These are phyloP conservation scores for Anaspis maculata DNA, from an alignment of 2,888 invertebrate species.

Conservation along the genomic window DNA sequence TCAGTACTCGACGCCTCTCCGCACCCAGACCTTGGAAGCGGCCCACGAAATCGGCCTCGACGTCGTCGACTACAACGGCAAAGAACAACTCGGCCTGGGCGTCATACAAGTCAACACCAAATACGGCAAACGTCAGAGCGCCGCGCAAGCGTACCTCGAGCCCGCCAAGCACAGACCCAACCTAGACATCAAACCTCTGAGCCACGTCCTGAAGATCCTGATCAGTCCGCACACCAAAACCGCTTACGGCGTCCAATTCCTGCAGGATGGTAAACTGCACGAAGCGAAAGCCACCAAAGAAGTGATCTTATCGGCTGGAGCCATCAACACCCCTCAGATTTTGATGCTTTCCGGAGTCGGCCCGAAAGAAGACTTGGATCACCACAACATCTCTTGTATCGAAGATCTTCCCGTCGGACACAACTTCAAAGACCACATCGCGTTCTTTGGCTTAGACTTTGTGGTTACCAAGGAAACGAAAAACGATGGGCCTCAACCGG, in stretches of 20 bases:
- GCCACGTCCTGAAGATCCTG: conserved; percentile 51
- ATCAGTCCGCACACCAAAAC: conserved; percentile 50
- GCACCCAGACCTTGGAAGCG: conserved; percentile 46
- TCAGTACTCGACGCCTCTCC: conserved; percentile 15
- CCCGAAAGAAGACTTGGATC: conserved; percentile 46
- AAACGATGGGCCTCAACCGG: conserved; percentile 25
- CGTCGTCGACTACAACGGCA: conserved; percentile 52
- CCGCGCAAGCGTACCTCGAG: conserved; percentile 56
- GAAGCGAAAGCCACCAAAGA: conserved; percentile 53
- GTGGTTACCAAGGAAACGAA: conserved; percentile 30
- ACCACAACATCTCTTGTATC: conserved; percentile 48
- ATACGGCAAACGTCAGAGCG: conserved; percentile 57
- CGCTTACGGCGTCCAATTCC: conserved; percentile 43
- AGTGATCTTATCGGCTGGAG: conserved; percentile 64
- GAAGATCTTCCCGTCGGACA: conserved; percentile 55
- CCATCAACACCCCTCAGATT: conserved; percentile 67
- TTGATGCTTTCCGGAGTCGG: conserved; percentile 53
- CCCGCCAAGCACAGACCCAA: conserved; percentile 47
- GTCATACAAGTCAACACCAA: conserved; percentile 54
- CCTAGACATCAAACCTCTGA: conserved; percentile 51
- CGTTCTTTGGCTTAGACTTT: conserved; percentile 56
- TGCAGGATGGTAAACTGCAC: conserved; percentile 39
- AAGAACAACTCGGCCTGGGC: conserved; percentile 51
- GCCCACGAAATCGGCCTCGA: conserved; percentile 51
- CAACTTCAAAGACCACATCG: conserved; percentile 63